These are phyloP conservation scores for Neoascia interrupta DNA, from an alignment of 2,888 invertebrate species.

Conservation along the genomic window DNA sequence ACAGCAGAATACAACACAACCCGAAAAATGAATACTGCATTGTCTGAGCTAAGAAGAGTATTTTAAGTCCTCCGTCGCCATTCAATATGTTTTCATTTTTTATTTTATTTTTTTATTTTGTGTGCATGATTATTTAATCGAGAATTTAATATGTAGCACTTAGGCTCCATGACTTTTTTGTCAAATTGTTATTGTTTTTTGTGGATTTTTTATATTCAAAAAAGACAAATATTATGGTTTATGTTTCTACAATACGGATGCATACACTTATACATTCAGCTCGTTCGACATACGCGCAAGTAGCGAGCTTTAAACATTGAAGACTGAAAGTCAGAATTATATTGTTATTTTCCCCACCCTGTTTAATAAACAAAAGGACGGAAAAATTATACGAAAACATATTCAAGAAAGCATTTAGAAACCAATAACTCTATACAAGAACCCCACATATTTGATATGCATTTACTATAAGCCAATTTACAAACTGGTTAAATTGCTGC, in stretches of 20 bases:
- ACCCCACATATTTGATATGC: constrained; percentile 36
- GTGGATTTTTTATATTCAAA: constrained; percentile 44
- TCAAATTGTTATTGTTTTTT: constrained; percentile 59
- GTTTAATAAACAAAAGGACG: neutral
- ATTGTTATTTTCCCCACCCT: constrained; percentile 33
- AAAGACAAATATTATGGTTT: constrained; percentile 39
- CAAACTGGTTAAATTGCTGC: neutral
- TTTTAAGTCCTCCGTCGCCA: constrained; percentile 9
- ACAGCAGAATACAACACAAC: constrained; percentile 22
- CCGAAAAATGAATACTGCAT: constrained; percentile 23
- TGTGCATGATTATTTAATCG: constrained; percentile 20
- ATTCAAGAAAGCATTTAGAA: constrained; percentile 54
- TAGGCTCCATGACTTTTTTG: constrained; percentile 36
- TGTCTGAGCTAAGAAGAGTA: no score
- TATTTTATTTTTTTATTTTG: constrained; percentile 3
- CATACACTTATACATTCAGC: constrained; percentile 56
- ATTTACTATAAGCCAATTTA: constrained; percentile 36
- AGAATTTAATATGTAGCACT: constrained; percentile 16
- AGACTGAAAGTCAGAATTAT: constrained; percentile 65
- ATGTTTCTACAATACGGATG: constrained; percentile 41
- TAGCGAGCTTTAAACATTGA: constrained; percentile 48
- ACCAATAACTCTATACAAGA: constrained; percentile 18
- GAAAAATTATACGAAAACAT: constrained; percentile 32
- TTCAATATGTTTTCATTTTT: constrained; percentile 25
- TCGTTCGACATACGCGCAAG: constrained; percentile 28